Evolutionary conservation across 2,888 invertebrate species (phyloP).

Genomic region (Eristalis intricaria): DNA sequence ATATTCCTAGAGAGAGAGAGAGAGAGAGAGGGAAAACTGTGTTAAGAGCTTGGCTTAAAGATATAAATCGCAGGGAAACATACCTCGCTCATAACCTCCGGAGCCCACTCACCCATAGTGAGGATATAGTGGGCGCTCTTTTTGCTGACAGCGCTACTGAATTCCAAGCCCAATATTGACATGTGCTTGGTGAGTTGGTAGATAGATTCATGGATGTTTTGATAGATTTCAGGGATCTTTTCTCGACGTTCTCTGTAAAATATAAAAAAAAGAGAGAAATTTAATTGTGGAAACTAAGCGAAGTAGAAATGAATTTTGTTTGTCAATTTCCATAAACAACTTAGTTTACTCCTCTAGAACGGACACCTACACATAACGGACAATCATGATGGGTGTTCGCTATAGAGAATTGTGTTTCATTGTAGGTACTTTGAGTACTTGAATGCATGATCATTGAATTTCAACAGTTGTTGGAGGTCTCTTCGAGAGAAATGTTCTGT

Average conservation of each 20-base stretch:
- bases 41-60: neutral
- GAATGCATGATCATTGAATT: too few relatives aligned
- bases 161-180: slow-evolving; percentile 82
- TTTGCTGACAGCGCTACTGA: slow-evolving; percentile 81
- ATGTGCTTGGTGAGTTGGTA: slow-evolving; percentile 85
- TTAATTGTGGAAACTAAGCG: too few relatives aligned
- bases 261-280: neutral
- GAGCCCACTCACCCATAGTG: slow-evolving; percentile 82
- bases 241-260: slow-evolving; percentile 86
- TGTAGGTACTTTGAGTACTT: too few relatives aligned
- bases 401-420: too few relatives aligned
- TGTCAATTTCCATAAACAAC: too few relatives aligned
- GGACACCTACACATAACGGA: too few relatives aligned
- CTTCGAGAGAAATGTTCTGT: too few relatives aligned
- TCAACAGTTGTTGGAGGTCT: too few relatives aligned
- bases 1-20: slow-evolving; percentile 86
- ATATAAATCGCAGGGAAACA: slow-evolving; percentile 54
- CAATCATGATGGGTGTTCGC: too few relatives aligned
- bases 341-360: too few relatives aligned
- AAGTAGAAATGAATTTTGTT: too few relatives aligned
- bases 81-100: slow-evolving; percentile 84
- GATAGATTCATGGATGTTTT: slow-evolving; percentile 90
- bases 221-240: slow-evolving; percentile 86
- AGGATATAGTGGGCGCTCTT: slow-evolving; percentile 82
- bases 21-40: slow-evolving; percentile 36